Evolutionary conservation across 64 coral and sea anemone genomes (phyloP).

Genomic region (Exaiptasia diaphana): DNA sequence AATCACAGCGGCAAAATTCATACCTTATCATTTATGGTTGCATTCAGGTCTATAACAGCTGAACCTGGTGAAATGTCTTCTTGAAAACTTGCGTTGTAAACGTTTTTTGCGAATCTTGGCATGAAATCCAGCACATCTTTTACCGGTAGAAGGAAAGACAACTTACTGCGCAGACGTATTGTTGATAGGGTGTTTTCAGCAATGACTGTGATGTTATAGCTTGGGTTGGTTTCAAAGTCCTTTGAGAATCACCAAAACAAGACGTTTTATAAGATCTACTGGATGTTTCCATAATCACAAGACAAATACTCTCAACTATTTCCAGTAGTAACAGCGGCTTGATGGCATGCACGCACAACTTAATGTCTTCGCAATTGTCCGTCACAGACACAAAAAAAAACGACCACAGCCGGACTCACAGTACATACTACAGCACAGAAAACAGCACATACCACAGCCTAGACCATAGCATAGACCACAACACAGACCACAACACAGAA

Average conservation of each 20-base stretch:
- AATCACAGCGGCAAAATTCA: no score
- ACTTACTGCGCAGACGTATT: constrained; percentile 6
- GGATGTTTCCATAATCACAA: background rate
- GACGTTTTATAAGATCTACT: background rate
- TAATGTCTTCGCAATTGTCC: no score
- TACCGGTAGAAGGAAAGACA: constrained; percentile 27
- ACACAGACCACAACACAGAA: background rate
- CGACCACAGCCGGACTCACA: no score
- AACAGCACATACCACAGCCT: background rate
- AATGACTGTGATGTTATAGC: constrained; percentile 51
- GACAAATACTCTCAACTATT: background rate
- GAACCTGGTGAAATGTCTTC: constrained; percentile 56
- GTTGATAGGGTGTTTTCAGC: constrained; percentile 62
- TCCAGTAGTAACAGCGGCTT: background rate
- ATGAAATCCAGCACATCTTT: constrained; percentile 45
- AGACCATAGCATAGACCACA: background rate
- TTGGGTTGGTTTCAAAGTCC: background rate
- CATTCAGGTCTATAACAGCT: constrained; percentile 57
- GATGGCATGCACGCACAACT: background rate
- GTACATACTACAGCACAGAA: background rate
- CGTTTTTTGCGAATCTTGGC: constrained; percentile 44
- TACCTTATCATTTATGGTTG: constrained; percentile 59
- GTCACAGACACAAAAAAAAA: no score
- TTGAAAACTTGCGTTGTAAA: constrained; percentile 32
- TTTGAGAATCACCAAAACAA: no score